Percentiles rank a stretch among this genome's conserved stretches.
phyloP scores from a whole-genome alignment of 1,140 invertebrate species.

The Drosophila repleta region DNA sequence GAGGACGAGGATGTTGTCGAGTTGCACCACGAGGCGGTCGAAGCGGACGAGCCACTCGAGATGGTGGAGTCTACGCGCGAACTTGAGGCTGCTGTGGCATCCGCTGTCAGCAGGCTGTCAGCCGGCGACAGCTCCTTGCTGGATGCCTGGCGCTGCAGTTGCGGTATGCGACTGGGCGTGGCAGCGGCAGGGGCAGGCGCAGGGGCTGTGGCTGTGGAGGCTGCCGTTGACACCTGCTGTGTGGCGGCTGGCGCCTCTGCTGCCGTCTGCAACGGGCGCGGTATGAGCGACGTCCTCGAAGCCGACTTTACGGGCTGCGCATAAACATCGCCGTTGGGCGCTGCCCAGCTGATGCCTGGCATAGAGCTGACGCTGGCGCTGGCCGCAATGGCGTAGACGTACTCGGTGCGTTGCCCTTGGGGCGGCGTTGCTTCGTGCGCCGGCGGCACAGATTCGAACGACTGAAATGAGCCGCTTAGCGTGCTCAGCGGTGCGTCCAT shows the following conservation, averaged over 20 bases:
- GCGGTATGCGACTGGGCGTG: constrained; percentile 61
- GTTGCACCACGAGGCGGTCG: constrained; percentile 51
- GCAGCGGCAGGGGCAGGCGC: background rate
- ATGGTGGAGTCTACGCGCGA: constrained; percentile 61
- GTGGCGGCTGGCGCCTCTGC: background rate
- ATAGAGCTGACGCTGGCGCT: constrained; percentile 31
- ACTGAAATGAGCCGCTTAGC: constrained; percentile 71
- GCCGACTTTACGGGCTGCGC: constrained; percentile 69
- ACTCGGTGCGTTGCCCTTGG: constrained; percentile 71
- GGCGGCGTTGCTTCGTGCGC: constrained; percentile 65
- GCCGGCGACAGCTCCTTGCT: constrained; percentile 50
- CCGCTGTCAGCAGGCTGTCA: constrained; percentile 20
- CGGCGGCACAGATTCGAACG: constrained; percentile 73
- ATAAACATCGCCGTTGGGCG: constrained; percentile 68
- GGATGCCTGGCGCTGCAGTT: constrained; percentile 63
- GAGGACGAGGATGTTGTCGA: constrained; percentile 56
- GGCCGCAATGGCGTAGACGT: constrained; percentile 65
- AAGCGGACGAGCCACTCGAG: constrained; percentile 63
- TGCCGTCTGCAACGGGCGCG: constrained; percentile 38
- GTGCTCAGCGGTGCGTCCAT: constrained; percentile 12
- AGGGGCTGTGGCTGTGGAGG: background rate
- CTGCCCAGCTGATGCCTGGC: constrained; percentile 56
- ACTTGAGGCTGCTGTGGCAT: constrained; percentile 22
- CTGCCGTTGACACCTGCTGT: constrained; percentile 19
- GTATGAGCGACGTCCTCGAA: constrained; percentile 64